A percentile compares a stretch with the other conserved stretches of the same genome.
phyloP scores from a whole-genome alignment of 2,113 vertebrate genomes.

The Protomyctophum bolini region DNA sequence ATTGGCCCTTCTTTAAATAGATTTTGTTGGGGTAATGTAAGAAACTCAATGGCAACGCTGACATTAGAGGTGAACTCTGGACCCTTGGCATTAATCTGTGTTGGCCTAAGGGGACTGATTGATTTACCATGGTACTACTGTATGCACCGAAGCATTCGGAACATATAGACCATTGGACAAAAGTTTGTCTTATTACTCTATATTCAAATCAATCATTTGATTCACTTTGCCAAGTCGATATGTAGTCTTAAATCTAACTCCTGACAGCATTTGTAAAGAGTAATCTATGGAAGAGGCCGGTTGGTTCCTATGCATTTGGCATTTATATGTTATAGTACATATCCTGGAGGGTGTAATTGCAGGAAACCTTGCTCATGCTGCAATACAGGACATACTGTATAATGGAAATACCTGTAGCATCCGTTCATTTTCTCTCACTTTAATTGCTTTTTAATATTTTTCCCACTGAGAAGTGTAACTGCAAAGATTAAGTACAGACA shows the following conservation, averaged over 20 bases:
- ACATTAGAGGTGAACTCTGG: conserved; percentile 11
- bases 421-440: neutral
- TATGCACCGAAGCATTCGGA: neutral
- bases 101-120: conserved; percentile 20
- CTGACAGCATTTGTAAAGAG: too few species aligned
- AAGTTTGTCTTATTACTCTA: too few species aligned
- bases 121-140: neutral
- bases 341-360: too few species aligned
- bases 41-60: neutral
- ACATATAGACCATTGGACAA: neutral
- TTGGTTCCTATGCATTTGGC: too few species aligned
- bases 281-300: too few species aligned
- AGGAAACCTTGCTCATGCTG: too few species aligned
- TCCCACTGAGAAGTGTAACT: conserved; percentile 1
- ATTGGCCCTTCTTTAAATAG: conserved; percentile 23
- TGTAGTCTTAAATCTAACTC: too few species aligned
- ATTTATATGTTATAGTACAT: too few species aligned
- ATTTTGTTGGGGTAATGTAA: conserved; percentile 11
- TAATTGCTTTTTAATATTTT: conserved; percentile 33
- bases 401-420: too few species aligned
- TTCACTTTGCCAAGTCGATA: too few species aligned
- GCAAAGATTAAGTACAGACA: neutral
- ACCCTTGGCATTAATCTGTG: conserved; percentile 19
- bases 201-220: too few species aligned
- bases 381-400: too few species aligned